phyloP scores from a whole-genome alignment of 2,888 invertebrate species.

The Nephrotoma guestfalica region DNA sequence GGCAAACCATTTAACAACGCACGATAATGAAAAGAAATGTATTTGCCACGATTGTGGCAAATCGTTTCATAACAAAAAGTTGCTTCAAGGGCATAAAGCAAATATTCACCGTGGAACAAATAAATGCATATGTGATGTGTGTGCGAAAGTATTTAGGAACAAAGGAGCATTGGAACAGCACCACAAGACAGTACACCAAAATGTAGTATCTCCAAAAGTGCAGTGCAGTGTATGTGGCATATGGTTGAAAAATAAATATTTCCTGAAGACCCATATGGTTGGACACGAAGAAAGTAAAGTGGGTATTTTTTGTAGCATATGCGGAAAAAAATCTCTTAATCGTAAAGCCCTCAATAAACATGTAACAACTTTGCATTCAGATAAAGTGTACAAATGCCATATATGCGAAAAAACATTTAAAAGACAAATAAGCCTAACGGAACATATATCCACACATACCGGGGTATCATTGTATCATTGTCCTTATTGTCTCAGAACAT shows the following conservation, averaged over 20 bases:
- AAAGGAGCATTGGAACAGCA: slow-evolving; percentile 26
- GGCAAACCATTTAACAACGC: slow-evolving; percentile 7
- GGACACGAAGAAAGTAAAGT: slow-evolving; percentile 4
- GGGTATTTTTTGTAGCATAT: slow-evolving; percentile 7
- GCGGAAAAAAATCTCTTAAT: slow-evolving; percentile 11
- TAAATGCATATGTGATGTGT: slow-evolving; percentile 19
- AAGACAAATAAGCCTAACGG: slow-evolving; percentile 8
- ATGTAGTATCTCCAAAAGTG: slow-evolving; percentile 6
- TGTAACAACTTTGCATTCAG: slow-evolving; percentile 9
- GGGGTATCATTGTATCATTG: slow-evolving; percentile 12
- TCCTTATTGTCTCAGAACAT: slow-evolving; percentile 13
- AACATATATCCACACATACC: slow-evolving; percentile 14
- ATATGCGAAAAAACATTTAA: slow-evolving; percentile 12
- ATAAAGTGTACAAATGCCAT: slow-evolving; percentile 8
- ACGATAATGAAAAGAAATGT: slow-evolving; percentile 14
- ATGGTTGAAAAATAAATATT: slow-evolving; percentile 13
- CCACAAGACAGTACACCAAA: slow-evolving; percentile 19
- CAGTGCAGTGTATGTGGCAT: slow-evolving; percentile 10
- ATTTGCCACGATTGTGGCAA: slow-evolving; percentile 25
- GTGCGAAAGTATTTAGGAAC: slow-evolving; percentile 28
- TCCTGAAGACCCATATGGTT: slow-evolving; percentile 17
- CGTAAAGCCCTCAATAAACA: slow-evolving; percentile 12
- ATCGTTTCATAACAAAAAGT: slow-evolving; percentile 11
- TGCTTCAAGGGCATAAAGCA: slow-evolving; percentile 22
- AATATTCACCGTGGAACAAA: slow-evolving; percentile 12